Base-by-base conservation (phyloP, 1,140 invertebrate species). In the Drosophila arawakana region DNA sequence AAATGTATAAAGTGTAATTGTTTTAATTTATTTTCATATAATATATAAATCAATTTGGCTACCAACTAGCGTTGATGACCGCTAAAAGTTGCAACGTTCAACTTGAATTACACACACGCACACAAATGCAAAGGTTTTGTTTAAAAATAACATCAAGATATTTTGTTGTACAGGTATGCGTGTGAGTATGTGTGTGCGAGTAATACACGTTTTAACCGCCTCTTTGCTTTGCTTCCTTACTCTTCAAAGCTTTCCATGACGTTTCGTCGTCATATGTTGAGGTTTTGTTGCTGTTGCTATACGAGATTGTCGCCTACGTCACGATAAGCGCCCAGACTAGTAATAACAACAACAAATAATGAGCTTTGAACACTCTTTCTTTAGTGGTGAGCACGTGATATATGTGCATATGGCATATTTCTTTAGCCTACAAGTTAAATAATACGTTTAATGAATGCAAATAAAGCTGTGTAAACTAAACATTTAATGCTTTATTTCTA, bases 261-360 rank as follows among this genome's bases (percentile, higher is more conserved):
- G 78, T 66, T 46, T 47, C 37, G 30, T 37, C 35, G 37, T 63
- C 11, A 43, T 43, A 43, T 43, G 41, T 61, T 30, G 4, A 30
- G 25, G 25, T 30, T 68, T 79, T 73, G 77, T 66, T 66, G 63
- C 69, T 72, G 76, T 76, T 76, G 76, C 76, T 39, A 78, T 66
- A 75, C 73, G 44, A 46, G 34, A 37, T 44, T 13, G 3, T 15
- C 7, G 11, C 44, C 44, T 39, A 41, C 52, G 34, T 74, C 60
- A 74, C 35, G 43, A 11, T n/a, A 39, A 62, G 43, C 44, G 52
- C 57, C 47, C 55, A 76, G 63, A 59, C 46, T 55, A 25, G 57
- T 46, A 60, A 54, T 46, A 65, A 72, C 52, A 65, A 72, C 44
- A 66, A 21, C 43, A 39, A 62, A 46, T 55, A 30, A 11, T 41